A percentile compares a stretch with the other conserved stretches of the same genome.
phyloP scores from a whole-genome alignment of 2,113 vertebrate species.

The Alces alces region DNA sequence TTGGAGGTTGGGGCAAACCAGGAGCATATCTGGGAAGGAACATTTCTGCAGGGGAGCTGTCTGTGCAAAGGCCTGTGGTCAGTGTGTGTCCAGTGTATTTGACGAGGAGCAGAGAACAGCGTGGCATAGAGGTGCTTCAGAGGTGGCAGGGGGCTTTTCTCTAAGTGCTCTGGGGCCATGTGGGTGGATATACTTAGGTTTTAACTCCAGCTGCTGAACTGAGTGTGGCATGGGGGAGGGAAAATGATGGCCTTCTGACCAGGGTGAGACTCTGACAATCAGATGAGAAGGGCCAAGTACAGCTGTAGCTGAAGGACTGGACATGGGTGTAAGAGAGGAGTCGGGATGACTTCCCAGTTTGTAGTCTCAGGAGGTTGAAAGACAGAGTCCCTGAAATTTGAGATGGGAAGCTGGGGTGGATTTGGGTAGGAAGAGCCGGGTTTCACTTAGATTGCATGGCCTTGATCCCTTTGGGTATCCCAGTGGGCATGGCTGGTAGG shows the following conservation, averaged over 20 bases:
- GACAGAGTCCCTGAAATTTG: not conserved
- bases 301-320: not conserved
- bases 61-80: not conserved
- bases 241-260: not conserved
- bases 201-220: not conserved
- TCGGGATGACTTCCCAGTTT: not conserved
- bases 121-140: not conserved
- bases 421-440: rapidly evolving
- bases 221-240: not conserved
- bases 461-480: not conserved
- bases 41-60: not conserved
- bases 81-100: not conserved
- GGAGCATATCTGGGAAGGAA: not conserved
- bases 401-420: not conserved
- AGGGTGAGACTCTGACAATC: not conserved
- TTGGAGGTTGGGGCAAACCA: not conserved
- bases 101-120: not conserved
- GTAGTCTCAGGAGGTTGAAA: not conserved
- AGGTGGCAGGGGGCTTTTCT: not conserved
- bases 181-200: not conserved
- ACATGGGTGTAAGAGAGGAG: rapidly evolving
- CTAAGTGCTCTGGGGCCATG: not conserved
- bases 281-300: not conserved
- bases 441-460: too few relatives aligned
- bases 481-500: not conserved